Base-by-base conservation (phyloP, 1,140 invertebrate genomes). In the Campoletis sonorensis region DNA sequence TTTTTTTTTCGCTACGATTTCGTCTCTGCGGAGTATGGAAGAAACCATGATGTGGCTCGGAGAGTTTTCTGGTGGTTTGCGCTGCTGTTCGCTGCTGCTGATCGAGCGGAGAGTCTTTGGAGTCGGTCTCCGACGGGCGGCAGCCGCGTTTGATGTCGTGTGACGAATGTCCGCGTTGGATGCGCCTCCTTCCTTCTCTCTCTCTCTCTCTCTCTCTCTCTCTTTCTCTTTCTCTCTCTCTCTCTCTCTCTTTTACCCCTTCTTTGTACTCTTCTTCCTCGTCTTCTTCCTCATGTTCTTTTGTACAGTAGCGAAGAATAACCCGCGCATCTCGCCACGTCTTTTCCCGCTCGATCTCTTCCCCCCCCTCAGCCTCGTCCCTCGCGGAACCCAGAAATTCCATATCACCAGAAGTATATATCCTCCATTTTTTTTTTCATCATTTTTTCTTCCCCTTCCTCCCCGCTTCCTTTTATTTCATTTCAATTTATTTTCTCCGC, bases 351-450 rank as follows among this genome's bases (percentile, higher is more conserved):
- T 84, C 76, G 73, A 81, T 49, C 70, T 54, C 71, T 83, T 49
- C 67, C 21, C 33, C 76, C 2, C 5, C 49, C 73, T 8, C n/a
- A n/a, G n/a, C 73, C 27, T 54, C 26, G 54, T 54, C 21, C 49
- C 79, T 83, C 84, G 83, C 82, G 84, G 80, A 91, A 91, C 89
- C 86, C 87, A 89, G 88, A 91, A 89, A 91, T 91, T 91, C 90
- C 76, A 78, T 91, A 89, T 90, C 90, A 91, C 88, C 87, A 90
- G 76, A 78, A 40, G 51, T 77, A 77, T 61, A 61, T 78, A 45
- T 67, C 30, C 15, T 30, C 61, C 61, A 15, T 54, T 23, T 27
- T 26, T 26, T 26, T 64, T 64, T 64, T 64, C 23, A 4, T 64
- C 23, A 64, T 64, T 21, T 54, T 54, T n/a, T 45, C 40, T 11